Conservation (phyloP, 1,140 invertebrate genomes). For the Mya arenaria region DNA sequence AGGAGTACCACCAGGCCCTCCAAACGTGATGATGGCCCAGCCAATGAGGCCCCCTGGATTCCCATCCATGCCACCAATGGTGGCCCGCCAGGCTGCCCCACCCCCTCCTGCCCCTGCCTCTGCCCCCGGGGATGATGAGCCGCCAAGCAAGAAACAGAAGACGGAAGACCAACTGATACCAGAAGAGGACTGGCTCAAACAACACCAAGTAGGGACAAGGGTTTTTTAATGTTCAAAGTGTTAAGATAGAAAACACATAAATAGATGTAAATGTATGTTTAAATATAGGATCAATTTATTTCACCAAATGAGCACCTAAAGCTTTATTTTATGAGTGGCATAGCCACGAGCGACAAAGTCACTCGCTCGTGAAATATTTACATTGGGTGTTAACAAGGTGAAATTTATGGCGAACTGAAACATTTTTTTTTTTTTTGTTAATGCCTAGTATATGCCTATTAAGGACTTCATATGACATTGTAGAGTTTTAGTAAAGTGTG, state of each 20-base stretch:
- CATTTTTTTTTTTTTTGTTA: no score
- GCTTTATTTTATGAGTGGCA: no score
- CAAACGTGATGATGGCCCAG: constrained; percentile 55
- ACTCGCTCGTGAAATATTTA: no score
- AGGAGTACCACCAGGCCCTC: constrained; percentile 69
- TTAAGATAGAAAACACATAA: no score
- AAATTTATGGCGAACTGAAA: no score
- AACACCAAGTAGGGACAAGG: constrained; percentile 83
- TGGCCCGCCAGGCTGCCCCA: constrained; percentile 64
- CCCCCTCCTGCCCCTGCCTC: constrained; percentile 64
- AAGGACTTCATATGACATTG: no score
- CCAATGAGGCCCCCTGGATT: constrained; percentile 60
- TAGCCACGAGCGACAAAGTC: no score
- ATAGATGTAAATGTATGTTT: background rate
- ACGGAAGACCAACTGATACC: constrained; percentile 96
- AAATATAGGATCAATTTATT: background rate
- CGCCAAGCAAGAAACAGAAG: constrained; percentile 92
- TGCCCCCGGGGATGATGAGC: constrained; percentile 87
- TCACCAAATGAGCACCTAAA: no score
- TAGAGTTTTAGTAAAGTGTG: no score
- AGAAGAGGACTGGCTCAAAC: constrained; percentile 90
- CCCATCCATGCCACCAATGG: constrained; percentile 61
- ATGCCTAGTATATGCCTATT: no score
- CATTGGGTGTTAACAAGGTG: no score
- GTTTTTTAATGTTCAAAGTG: no score